A percentile compares a stretch with the other conserved stretches of the same genome.
Evolutionary conservation across 2,888 invertebrate species (phyloP).

Genomic region (Zeuzera pyrina): DNA sequence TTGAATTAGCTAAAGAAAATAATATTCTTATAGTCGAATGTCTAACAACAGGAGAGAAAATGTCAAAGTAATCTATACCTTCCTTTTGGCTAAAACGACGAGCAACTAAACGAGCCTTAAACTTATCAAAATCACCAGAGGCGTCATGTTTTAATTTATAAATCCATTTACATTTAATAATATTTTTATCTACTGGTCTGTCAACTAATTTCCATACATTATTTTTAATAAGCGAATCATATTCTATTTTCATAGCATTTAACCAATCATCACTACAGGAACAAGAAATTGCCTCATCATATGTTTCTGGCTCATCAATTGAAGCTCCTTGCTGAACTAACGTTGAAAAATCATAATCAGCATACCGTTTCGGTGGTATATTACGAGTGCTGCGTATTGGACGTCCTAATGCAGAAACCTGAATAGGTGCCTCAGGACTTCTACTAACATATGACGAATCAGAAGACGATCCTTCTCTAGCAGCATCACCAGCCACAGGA

Average conservation of each 20-base stretch:
- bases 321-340: no score
- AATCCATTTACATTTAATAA: conserved; percentile 8
- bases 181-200: conserved; percentile 12
- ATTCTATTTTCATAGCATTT: conserved; percentile 1
- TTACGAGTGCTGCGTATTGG: no score
- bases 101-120: conserved; percentile 11
- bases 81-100: conserved; percentile 5
- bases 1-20: conserved; percentile 7
- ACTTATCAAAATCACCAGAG: conserved; percentile 9
- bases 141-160: conserved; percentile 10
- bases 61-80: no score
- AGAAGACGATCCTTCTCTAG: no score
- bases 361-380: no score
- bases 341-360: no score
- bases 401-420: no score
- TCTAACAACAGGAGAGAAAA: conserved; percentile 9
- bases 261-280: no score
- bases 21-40: conserved; percentile 10
- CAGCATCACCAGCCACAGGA: no score
- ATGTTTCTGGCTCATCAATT: background rate
- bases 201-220: conserved; percentile 1
- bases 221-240: background rate
- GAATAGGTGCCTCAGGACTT: no score
- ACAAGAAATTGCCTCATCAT: background rate
- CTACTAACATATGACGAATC: no score